Conservation (phyloP, 2,113 vertebrate genomes). For the Loxodonta africana region DNA sequence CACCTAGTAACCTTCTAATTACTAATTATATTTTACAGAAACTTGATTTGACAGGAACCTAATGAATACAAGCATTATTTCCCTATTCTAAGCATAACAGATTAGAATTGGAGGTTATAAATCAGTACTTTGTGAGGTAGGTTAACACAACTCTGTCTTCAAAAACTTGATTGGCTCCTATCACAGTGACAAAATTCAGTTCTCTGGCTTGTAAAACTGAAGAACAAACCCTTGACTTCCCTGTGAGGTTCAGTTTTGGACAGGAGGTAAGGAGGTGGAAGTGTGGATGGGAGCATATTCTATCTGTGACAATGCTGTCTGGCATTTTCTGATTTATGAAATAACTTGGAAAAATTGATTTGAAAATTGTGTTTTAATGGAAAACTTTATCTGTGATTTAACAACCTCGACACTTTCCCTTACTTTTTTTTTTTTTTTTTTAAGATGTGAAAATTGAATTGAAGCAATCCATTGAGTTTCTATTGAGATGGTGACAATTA, state of each 20-base stretch:
- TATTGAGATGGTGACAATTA: slow-evolving; percentile 63
- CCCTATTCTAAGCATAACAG: neutral
- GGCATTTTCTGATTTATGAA: slow-evolving; percentile 57
- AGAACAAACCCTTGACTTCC: neutral
- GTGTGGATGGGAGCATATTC: neutral
- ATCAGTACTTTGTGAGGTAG: neutral
- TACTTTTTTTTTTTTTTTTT: slow-evolving; percentile 52
- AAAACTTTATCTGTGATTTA: slow-evolving; percentile 56
- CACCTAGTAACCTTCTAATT: neutral
- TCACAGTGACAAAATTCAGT: neutral
- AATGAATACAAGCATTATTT: neutral
- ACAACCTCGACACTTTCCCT: slow-evolving; percentile 45
- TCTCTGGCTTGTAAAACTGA: neutral
- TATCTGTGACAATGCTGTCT: neutral
- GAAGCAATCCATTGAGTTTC: slow-evolving; percentile 73
- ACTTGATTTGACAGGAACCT: neutral
- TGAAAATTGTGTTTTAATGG: slow-evolving; percentile 53
- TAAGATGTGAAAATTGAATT: slow-evolving; percentile 59
- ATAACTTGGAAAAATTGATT: slow-evolving; percentile 37
- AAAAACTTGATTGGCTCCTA: neutral
- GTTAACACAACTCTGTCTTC: neutral
- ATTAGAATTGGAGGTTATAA: neutral
- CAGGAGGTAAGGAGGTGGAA: neutral
- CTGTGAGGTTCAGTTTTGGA: neutral
- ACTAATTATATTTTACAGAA: neutral